Evolutionary conservation across 2,797 vertebrate genomes (phyloP).

Genomic region (Acipenser oxyrinchus): DNA sequence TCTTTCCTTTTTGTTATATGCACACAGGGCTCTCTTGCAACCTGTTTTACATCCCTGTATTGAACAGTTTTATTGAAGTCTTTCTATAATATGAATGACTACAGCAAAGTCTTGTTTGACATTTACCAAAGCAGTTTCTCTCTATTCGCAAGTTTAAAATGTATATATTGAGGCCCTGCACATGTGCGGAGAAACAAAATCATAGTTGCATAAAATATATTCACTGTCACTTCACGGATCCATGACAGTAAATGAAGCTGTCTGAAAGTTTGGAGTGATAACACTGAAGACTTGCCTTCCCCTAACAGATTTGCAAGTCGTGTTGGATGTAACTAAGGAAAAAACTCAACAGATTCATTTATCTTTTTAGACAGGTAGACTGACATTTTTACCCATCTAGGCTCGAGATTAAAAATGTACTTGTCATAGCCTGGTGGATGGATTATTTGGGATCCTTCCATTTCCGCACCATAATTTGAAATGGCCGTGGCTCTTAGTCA

Average conservation of each 20-base stretch:
- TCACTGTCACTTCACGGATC: conserved; percentile 47
- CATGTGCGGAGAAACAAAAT: conserved; percentile 40
- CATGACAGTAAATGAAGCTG: conserved; percentile 54
- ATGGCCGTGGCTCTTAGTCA: conserved; percentile 46
- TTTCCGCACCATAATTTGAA: conserved; percentile 42
- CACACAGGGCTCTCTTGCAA: not conserved
- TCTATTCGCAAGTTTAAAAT: conserved; percentile 36
- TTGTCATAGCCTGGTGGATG: conserved; percentile 36
- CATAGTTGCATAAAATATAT: conserved; percentile 47
- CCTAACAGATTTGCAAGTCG: conserved; percentile 43
- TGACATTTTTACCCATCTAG: conserved; percentile 41
- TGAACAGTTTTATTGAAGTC: conserved; percentile 6
- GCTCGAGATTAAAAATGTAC: conserved; percentile 51
- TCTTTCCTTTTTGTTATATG: not conserved
- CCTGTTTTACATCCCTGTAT: not conserved
- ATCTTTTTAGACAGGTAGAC: conserved; percentile 41
- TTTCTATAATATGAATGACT: conserved; percentile 43
- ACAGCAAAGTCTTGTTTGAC: conserved; percentile 53
- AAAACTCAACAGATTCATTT: conserved; percentile 42
- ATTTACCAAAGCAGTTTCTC: conserved; percentile 40
- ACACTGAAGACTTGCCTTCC: conserved; percentile 42
- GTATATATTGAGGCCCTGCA: conserved; percentile 34
- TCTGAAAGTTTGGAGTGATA: conserved; percentile 47
- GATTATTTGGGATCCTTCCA: conserved; percentile 44
- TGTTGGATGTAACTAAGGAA: conserved; percentile 38